Percentiles rank a stretch among this genome's conserved stretches.
Evolutionary conservation across 2,113 vertebrate genomes (phyloP).

Genomic region (Tamias sibiricus): DNA sequence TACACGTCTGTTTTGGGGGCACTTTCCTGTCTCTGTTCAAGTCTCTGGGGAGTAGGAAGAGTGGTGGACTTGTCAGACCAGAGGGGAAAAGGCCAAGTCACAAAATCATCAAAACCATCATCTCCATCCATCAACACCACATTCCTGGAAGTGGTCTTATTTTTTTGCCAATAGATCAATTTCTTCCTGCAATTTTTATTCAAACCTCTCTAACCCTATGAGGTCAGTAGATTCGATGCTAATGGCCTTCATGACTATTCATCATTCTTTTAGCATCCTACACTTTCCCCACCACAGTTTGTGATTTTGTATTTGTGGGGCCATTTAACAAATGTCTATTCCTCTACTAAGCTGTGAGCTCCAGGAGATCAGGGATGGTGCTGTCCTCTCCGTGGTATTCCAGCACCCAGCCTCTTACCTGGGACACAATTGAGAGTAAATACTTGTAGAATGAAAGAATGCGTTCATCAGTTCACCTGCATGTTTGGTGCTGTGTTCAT

Average conservation of each 20-base stretch:
- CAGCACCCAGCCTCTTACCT: background rate
- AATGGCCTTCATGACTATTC: background rate
- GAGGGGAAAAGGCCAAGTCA: background rate
- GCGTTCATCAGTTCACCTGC: background rate
- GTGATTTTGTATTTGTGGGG: background rate
- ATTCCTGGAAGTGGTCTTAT: background rate
- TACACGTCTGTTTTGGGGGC: background rate
- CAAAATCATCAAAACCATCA: background rate
- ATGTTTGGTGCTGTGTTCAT: background rate
- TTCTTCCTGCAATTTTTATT: slow-evolving; percentile 4
- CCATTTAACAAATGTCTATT: background rate
- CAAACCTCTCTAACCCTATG: background rate
- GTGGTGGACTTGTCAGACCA: background rate
- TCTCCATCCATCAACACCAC: background rate
- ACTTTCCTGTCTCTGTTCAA: background rate
- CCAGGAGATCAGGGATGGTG: background rate
- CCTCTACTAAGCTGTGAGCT: background rate
- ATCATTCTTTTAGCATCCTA: background rate
- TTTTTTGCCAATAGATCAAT: background rate
- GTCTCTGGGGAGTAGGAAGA: background rate
- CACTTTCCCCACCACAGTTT: background rate
- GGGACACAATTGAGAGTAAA: background rate
- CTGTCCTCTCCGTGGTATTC: background rate
- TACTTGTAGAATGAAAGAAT: background rate
- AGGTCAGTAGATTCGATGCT: background rate